Evolutionary conservation across 2,888 invertebrate genomes (phyloP).

Genomic region (Torymus texanus): DNA sequence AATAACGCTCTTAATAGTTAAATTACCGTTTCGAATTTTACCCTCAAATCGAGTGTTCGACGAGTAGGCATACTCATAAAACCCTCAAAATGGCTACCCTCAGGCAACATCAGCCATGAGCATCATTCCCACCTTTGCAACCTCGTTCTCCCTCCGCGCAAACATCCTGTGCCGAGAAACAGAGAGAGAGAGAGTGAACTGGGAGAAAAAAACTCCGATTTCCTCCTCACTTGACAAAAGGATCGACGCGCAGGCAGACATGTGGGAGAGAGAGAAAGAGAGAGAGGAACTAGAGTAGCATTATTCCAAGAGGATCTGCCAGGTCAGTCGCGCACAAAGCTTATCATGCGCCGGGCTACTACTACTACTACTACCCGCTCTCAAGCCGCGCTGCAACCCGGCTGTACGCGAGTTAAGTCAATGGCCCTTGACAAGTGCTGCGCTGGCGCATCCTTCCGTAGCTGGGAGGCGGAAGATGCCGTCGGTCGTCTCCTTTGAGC

Average conservation of each 20-base stretch:
- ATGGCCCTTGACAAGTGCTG: conserved; percentile 66
- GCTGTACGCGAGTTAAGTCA: conserved; percentile 68
- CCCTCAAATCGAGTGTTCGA: neutral
- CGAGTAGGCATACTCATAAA: too few relatives aligned
- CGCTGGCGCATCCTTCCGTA: conserved; percentile 62
- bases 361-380: neutral
- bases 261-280: neutral
- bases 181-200: too few relatives aligned
- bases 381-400: conserved; percentile 30
- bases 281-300: neutral
- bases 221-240: neutral
- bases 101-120: too few relatives aligned
- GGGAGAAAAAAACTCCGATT: neutral
- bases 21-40: neutral
- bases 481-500: too few relatives aligned
- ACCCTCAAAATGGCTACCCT: too few relatives aligned
- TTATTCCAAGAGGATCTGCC: conserved; percentile 25
- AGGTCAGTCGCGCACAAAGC: conserved; percentile 28
- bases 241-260: neutral
- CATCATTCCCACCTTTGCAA: too few relatives aligned
- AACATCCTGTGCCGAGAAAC: too few relatives aligned
- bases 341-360: conserved; percentile 1
- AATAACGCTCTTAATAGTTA: neutral
- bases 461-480: neutral
- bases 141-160: too few relatives aligned